phyloP scores from a whole-genome alignment of 2,113 vertebrate species.

The Stigmatopora nigra region DNA sequence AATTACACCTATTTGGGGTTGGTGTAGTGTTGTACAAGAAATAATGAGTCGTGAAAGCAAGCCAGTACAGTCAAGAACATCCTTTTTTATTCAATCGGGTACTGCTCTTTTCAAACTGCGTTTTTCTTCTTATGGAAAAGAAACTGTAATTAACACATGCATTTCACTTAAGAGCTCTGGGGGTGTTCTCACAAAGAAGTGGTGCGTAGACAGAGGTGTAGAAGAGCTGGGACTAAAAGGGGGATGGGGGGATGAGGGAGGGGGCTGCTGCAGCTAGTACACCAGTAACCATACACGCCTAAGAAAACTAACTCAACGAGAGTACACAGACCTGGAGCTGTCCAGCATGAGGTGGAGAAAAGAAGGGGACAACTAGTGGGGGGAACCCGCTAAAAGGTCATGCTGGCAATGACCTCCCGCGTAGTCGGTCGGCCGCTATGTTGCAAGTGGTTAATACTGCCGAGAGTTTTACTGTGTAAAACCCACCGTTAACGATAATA shows the following conservation, averaged over 20 bases:
- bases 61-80: slow-evolving; percentile 79
- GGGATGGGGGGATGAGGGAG: slow-evolving; percentile 10
- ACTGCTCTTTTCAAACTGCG: slow-evolving; percentile 78
- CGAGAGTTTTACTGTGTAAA: slow-evolving; percentile 35
- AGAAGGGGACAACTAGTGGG: slow-evolving; percentile 43
- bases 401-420: slow-evolving; percentile 36
- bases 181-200: slow-evolving; percentile 66
- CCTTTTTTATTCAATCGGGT: slow-evolving; percentile 80
- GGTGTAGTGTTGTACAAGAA: neutral
- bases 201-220: slow-evolving; percentile 51
- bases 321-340: slow-evolving; percentile 53
- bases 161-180: slow-evolving; percentile 74
- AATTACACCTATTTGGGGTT: neutral
- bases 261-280: slow-evolving; percentile 29
- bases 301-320: slow-evolving; percentile 58
- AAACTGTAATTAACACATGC: slow-evolving; percentile 82
- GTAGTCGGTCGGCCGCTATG: slow-evolving; percentile 29
- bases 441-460: slow-evolving; percentile 63
- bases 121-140: slow-evolving; percentile 79
- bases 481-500: slow-evolving; percentile 41
- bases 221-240: slow-evolving; percentile 53
- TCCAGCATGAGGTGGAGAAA: slow-evolving; percentile 57
- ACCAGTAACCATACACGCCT: slow-evolving; percentile 56
- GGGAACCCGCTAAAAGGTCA: slow-evolving; percentile 40
- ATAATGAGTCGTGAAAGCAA: slow-evolving; percentile 36